Conservation (phyloP, 2,888 invertebrate species). For the Ceriagrion tenellum region DNA sequence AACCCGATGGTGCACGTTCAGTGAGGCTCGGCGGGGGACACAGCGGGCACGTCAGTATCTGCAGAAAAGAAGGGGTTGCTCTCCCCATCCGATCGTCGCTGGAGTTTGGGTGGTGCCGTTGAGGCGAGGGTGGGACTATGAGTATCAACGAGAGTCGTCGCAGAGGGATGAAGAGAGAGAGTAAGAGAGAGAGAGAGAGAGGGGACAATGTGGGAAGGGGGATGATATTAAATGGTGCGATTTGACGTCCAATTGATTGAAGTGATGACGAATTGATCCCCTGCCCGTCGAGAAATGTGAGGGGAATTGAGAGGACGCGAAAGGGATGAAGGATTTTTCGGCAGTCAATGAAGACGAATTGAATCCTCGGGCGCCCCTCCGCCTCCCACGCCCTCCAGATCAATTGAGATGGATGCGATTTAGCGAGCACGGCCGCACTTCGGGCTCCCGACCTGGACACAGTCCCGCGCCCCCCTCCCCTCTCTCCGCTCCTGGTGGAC, state of each 20-base stretch:
- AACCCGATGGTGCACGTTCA: not conserved
- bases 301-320: not conserved
- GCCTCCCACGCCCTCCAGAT: not conserved
- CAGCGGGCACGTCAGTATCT: not conserved
- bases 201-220: not conserved
- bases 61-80: not conserved
- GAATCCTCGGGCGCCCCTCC: not conserved
- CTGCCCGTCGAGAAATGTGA: not conserved
- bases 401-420: constrained; percentile 23
- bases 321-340: not conserved
- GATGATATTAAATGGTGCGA: constrained; percentile 16
- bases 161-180: not conserved
- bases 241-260: not conserved
- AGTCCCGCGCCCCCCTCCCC: not conserved
- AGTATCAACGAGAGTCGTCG: not conserved
- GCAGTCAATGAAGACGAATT: constrained; percentile 27
- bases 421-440: not conserved
- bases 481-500: not conserved
- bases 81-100: not conserved
- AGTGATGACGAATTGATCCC: constrained; percentile 33
- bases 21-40: not conserved
- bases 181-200: not conserved
- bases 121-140: not conserved
- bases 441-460: not conserved
- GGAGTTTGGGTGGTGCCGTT: not conserved